A percentile compares a stretch with the other conserved stretches of the same genome.
phyloP scores from a whole-genome alignment of 2,888 invertebrate genomes.

The Eristalis arbustorum region DNA sequence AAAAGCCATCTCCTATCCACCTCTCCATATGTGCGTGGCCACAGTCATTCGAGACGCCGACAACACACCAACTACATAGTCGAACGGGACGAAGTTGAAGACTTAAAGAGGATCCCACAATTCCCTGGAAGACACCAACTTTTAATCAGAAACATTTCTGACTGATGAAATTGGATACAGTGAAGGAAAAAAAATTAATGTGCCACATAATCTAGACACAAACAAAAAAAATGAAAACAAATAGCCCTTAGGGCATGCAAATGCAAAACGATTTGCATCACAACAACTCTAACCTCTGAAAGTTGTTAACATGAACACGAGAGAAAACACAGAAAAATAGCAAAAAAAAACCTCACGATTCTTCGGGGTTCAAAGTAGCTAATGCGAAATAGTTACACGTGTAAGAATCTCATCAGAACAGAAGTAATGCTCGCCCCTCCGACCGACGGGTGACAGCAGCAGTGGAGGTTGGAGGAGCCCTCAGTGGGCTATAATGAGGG shows the following conservation, averaged over 20 bases:
- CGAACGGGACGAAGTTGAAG: too few species aligned
- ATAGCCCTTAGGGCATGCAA: not conserved
- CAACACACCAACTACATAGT: not conserved
- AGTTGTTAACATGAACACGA: not conserved
- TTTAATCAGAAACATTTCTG: not conserved
- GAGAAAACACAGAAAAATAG: not conserved
- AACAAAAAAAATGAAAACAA: not conserved
- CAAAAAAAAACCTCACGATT: slow-evolving; percentile 25
- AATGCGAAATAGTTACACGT: slow-evolving; percentile 49
- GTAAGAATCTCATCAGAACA: slow-evolving; percentile 38
- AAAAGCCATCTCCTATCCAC: not conserved
- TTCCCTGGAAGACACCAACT: not conserved
- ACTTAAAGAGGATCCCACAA: not conserved
- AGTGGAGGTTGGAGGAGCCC: too few species aligned
- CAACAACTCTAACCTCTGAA: not conserved
- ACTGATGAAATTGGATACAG: not conserved
- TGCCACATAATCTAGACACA: not conserved
- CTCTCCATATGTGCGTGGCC: not conserved
- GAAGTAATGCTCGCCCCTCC: slow-evolving; percentile 11
- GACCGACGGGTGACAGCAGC: not conserved
- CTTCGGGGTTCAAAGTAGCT: slow-evolving; percentile 40
- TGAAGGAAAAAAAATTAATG: not conserved
- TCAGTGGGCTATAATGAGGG: not conserved
- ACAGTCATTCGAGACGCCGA: not conserved
- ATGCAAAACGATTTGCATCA: slow-evolving; percentile 21